A percentile compares a stretch with the other conserved stretches of the same genome.
phyloP scores from a whole-genome alignment of 2,113 vertebrate species.

The Ceyx melanurus region DNA sequence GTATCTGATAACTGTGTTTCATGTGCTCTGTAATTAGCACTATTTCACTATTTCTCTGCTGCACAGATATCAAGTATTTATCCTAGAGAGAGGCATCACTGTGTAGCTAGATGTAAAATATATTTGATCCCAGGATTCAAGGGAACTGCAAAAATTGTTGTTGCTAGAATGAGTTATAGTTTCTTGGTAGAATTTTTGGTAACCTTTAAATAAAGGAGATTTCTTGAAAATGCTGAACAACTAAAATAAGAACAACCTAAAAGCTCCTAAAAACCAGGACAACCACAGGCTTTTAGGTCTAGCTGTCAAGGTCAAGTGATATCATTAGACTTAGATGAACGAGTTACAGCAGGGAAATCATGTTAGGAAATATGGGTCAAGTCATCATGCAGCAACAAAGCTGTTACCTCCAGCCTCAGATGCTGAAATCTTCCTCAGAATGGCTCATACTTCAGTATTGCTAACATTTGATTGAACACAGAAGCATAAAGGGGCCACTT shows the following conservation, averaged over 20 bases:
- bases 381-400: conserved; percentile 73
- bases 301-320: conserved; percentile 80
- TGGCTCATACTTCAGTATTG: neutral
- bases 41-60: neutral
- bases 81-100: neutral
- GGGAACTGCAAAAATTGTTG: neutral
- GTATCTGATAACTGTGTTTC: neutral
- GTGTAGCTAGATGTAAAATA: neutral
- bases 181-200: neutral
- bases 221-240: conserved; percentile 47
- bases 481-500: neutral
- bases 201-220: neutral
- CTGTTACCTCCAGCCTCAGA: conserved; percentile 64
- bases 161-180: neutral
- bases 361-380: conserved; percentile 80
- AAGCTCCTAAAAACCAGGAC: conserved; percentile 18
- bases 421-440: conserved; percentile 53
- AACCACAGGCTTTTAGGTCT: conserved; percentile 75
- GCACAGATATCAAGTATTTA: neutral
- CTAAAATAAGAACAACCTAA: conserved; percentile 28
- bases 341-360: conserved; percentile 81
- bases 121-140: neutral
- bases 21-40: neutral
- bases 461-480: neutral
- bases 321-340: conserved; percentile 81